Evolutionary conservation across 2,113 vertebrate species (phyloP).

Genomic region (Rhadina sibilatrix): DNA sequence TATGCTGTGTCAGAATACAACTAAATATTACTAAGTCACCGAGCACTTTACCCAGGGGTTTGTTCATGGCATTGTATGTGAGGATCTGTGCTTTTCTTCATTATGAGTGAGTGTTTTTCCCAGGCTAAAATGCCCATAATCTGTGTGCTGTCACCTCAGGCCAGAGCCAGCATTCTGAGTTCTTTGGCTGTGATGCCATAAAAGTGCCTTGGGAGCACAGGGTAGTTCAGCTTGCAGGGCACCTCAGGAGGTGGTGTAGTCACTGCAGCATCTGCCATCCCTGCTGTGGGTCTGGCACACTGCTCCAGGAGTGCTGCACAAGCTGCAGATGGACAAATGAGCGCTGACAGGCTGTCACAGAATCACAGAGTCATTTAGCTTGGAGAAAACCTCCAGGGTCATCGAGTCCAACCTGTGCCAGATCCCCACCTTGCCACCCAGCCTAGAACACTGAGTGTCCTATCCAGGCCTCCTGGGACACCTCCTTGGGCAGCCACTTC

Average conservation of each 20-base stretch:
- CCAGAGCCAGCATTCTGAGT: not conserved
- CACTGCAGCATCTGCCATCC: not conserved
- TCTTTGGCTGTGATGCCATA: not conserved
- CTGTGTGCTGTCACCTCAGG: not conserved
- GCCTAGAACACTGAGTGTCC: not conserved
- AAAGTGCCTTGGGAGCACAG: not conserved
- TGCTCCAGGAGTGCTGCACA: not conserved
- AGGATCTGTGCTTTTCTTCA: not conserved
- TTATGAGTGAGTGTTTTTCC: not conserved
- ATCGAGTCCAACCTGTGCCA: not conserved
- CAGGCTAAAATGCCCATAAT: accelerated
- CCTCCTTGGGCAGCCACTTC: not conserved
- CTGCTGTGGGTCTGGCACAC: not conserved
- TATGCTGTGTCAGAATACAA: not conserved
- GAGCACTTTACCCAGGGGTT: not conserved
- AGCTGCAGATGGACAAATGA: not conserved
- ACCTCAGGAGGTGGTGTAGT: not conserved
- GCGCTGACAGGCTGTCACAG: not conserved
- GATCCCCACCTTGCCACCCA: not conserved
- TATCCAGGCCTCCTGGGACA: not conserved
- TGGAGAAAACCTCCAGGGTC: not conserved
- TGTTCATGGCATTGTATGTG: not conserved
- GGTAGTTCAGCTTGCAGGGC: not conserved
- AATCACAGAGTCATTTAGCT: not conserved
- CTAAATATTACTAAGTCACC: not conserved